These are phyloP conservation scores for Callyntrura sp. DNA, from an alignment of 2,888 invertebrate species.

Conservation along the genomic window DNA sequence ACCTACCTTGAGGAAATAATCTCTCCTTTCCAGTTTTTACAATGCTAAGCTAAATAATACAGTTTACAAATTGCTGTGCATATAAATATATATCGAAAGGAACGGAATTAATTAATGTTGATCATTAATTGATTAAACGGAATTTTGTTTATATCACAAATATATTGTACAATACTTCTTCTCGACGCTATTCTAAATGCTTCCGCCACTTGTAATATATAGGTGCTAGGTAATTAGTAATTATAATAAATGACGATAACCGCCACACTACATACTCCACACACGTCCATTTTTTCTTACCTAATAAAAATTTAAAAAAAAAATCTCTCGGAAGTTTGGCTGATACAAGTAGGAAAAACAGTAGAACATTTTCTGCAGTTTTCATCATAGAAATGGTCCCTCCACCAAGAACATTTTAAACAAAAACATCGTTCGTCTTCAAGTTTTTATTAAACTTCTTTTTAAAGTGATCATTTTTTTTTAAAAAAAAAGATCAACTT, in stretches of 20 bases:
- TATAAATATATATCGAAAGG: constrained; percentile 4
- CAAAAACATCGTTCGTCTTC: neutral
- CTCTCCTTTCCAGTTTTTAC: constrained; percentile 29
- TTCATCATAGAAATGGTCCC: constrained; percentile 13
- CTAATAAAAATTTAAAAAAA: constrained; percentile 1
- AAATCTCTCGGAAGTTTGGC: constrained; percentile 11
- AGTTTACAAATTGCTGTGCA: neutral
- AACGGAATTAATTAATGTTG: constrained; percentile 61
- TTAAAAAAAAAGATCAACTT: neutral
- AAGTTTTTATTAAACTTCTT: neutral
- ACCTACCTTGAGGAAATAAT: neutral
- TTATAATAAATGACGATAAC: neutral
- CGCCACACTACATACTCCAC: constrained; percentile 26
- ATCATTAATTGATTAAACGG: constrained; percentile 58
- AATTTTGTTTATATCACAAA: constrained; percentile 22
- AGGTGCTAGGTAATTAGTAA: neutral
- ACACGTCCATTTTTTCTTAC: constrained; percentile 48
- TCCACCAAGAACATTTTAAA: constrained; percentile 26
- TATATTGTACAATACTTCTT: constrained; percentile 47
- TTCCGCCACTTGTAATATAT: constrained; percentile 28
- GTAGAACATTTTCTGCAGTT: neutral
- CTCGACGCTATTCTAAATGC: constrained; percentile 46
- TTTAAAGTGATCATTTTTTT: neutral
- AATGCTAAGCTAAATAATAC: neutral
- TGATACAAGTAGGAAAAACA: neutral